Conservation (phyloP, 1,140 invertebrate genomes). For the Philopotamus ludificatus region DNA sequence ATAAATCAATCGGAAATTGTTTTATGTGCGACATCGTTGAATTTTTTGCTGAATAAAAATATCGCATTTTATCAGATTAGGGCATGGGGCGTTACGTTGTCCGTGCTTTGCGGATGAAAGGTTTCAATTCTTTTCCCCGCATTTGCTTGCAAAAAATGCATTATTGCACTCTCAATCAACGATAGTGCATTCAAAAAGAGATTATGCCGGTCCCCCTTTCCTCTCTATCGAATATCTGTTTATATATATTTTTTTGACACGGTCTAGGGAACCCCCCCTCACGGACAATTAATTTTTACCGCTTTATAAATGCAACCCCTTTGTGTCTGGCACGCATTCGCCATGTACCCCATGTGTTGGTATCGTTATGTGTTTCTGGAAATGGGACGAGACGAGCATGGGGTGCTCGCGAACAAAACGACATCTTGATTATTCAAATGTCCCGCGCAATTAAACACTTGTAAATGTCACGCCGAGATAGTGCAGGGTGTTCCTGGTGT, state of each 20-base stretch:
- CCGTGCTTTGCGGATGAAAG: too few species aligned
- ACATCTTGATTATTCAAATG: not conserved
- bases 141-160: slow-evolving; percentile 15
- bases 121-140: too few species aligned
- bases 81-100: too few species aligned
- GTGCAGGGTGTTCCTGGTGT: too few species aligned
- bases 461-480: not conserved
- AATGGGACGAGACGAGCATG: not conserved
- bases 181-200: slow-evolving; percentile 5
- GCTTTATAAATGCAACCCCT: slow-evolving; percentile 27
- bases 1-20: too few species aligned
- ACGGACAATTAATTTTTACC: slow-evolving; percentile 28
- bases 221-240: slow-evolving; percentile 5
- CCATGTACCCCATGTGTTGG: not conserved
- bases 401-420: not conserved
- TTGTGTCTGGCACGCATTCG: not conserved
- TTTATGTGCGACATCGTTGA: too few species aligned
- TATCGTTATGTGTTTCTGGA: not conserved
- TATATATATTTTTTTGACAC: slow-evolving; percentile 2
- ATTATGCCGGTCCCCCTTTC: slow-evolving; percentile 7
- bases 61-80: too few species aligned
- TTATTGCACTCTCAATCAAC: slow-evolving; percentile 8
- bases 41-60: too few species aligned
- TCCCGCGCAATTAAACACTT: not conserved
- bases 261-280: not conserved